phyloP scores from a whole-genome alignment of 2,797 vertebrate genomes.

The Trachurus trachurus region DNA sequence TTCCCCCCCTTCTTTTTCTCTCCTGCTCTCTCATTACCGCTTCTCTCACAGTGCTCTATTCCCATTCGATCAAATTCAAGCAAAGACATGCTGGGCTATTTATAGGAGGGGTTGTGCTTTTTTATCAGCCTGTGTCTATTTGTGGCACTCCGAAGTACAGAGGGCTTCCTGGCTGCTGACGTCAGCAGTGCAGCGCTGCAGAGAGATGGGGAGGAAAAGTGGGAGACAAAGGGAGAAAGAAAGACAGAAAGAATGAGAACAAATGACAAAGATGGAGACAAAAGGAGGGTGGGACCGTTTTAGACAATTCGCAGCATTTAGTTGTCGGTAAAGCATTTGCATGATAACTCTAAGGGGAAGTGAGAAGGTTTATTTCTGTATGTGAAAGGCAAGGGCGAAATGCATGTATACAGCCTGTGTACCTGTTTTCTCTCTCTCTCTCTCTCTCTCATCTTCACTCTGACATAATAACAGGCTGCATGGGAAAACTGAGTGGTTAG shows the following conservation, averaged over 20 bases:
- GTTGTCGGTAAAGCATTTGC: slow-evolving; percentile 59
- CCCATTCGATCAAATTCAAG: slow-evolving; percentile 82
- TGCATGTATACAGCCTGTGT: slow-evolving; percentile 24
- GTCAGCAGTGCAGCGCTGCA: slow-evolving; percentile 85
- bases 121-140: slow-evolving; percentile 87
- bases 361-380: slow-evolving; percentile 70
- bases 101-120: slow-evolving; percentile 84
- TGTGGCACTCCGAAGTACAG: slow-evolving; percentile 86
- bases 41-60: slow-evolving; percentile 58
- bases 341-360: slow-evolving; percentile 59
- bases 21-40: slow-evolving; percentile 23
- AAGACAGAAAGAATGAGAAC: slow-evolving; percentile 28
- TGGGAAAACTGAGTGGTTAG: slow-evolving; percentile 67
- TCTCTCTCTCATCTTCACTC: slow-evolving; percentile 36
- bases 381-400: slow-evolving; percentile 45
- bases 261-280: slow-evolving; percentile 55
- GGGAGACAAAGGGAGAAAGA: slow-evolving; percentile 34
- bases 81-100: slow-evolving; percentile 84
- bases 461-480: slow-evolving; percentile 70
- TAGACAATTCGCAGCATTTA: slow-evolving; percentile 51
- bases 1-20: slow-evolving; percentile 10
- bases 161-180: slow-evolving; percentile 89
- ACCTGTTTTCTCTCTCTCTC: slow-evolving; percentile 40
- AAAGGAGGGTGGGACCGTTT: slow-evolving; percentile 35
- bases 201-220: slow-evolving; percentile 65